A percentile compares a stretch with the other conserved stretches of the same genome.
phyloP scores from a whole-genome alignment of 2,113 vertebrate genomes.

The Monopterus albus region DNA sequence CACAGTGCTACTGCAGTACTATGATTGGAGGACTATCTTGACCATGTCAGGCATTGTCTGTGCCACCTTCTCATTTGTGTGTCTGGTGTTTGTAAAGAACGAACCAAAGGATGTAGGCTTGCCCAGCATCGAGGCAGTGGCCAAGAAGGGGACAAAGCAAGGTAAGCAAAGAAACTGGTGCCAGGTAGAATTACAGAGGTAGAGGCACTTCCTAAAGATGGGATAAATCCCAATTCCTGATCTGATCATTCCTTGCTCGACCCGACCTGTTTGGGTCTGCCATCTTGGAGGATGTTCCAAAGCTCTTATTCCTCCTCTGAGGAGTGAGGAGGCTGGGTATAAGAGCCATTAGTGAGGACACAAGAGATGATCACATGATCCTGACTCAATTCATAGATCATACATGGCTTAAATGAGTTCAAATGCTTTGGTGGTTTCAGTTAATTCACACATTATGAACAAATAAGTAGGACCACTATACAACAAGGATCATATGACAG shows the following conservation, averaged over 20 bases:
- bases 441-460: no score
- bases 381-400: not conserved
- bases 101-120: slow-evolving; percentile 94
- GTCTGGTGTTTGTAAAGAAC: slow-evolving; percentile 89
- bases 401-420: not conserved
- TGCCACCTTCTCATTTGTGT: slow-evolving; percentile 85
- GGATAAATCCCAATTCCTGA: no score
- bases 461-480: no score
- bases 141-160: slow-evolving; percentile 86
- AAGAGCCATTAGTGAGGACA: no score
- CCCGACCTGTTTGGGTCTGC: no score
- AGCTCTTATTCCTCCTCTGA: no score
- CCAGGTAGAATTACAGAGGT: not conserved
- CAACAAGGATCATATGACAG: no score
- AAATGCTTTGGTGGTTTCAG: not conserved
- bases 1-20: slow-evolving; percentile 88
- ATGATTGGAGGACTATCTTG: slow-evolving; percentile 91
- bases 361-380: not conserved
- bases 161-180: slow-evolving; percentile 48
- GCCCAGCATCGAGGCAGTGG: slow-evolving; percentile 83
- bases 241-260: no score
- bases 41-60: slow-evolving; percentile 89
- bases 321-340: no score
- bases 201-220: no score
- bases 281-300: no score